Conservation (phyloP, 1,140 invertebrate genomes). For the Maniola jurtina region DNA sequence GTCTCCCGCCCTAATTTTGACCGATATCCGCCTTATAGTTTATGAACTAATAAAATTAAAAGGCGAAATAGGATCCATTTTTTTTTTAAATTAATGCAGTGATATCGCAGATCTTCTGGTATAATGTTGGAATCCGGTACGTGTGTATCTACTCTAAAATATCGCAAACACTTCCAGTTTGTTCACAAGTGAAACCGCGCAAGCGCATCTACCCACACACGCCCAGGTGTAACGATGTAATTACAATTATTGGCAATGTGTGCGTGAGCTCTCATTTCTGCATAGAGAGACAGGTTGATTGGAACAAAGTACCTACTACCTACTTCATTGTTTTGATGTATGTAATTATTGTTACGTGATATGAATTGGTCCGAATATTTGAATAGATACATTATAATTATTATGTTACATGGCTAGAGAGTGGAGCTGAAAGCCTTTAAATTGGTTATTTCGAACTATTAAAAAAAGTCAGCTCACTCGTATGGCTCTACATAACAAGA, state of each 20-base stretch:
- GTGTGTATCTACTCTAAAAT: conserved; percentile 15
- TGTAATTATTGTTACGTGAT: conserved; percentile 10
- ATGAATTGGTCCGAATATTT: background rate
- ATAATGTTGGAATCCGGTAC: background rate
- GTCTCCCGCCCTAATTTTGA: no score
- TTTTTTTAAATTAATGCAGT: no score
- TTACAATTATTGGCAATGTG: conserved; percentile 27
- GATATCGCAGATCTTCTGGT: no score
- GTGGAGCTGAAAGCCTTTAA: background rate
- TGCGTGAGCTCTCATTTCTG: conserved; percentile 40
- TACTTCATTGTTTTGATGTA: conserved; percentile 23
- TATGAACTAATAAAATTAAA: no score
- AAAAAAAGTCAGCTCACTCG: background rate
- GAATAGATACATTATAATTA: conserved; percentile 2
- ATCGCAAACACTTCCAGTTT: conserved; percentile 39
- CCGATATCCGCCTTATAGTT: no score
- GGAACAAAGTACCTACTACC: conserved; percentile 12
- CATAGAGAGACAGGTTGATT: conserved; percentile 32
- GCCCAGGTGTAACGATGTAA: conserved; percentile 23
- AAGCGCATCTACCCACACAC: conserved; percentile 26
- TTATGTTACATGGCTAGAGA: background rate
- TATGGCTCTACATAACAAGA: no score
- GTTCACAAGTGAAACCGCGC: conserved; percentile 40
- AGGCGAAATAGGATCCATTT: no score
- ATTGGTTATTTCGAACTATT: background rate